These are phyloP conservation scores for Lamprologus tigripictilis DNA, from an alignment of 2,113 vertebrate species.

Conservation along the genomic window DNA sequence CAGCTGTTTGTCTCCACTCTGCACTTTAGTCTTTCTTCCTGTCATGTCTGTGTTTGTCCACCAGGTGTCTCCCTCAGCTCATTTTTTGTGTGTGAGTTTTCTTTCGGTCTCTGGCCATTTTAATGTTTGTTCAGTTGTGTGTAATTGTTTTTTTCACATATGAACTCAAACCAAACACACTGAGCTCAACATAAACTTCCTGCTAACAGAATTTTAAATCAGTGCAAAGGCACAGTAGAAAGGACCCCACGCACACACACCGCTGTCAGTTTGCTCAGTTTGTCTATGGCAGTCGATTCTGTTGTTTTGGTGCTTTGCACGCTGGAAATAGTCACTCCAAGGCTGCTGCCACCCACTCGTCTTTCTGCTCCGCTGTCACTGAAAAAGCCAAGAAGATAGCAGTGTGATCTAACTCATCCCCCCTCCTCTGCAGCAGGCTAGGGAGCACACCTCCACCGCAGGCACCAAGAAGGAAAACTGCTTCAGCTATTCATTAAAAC, in stretches of 20 bases:
- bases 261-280: background rate
- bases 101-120: background rate
- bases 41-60: background rate
- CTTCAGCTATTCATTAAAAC: background rate
- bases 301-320: background rate
- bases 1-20: background rate
- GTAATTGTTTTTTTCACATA: background rate
- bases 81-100: background rate
- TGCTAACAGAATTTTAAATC: background rate
- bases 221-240: background rate
- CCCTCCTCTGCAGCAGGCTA: background rate
- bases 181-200: background rate
- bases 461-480: background rate
- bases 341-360: rapidly evolving
- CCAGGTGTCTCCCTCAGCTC: background rate
- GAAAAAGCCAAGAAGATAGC: background rate
- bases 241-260: background rate
- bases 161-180: background rate
- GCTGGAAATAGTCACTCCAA: background rate
- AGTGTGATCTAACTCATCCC: background rate
- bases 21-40: background rate
- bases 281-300: background rate
- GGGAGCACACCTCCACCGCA: background rate
- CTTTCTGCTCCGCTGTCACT: background rate
- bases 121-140: background rate